A percentile compares a stretch with the other conserved stretches of the same genome.
These are phyloP conservation scores for Drosophila rellima DNA, from an alignment of 2,888 invertebrate genomes.

Conservation along the genomic window DNA sequence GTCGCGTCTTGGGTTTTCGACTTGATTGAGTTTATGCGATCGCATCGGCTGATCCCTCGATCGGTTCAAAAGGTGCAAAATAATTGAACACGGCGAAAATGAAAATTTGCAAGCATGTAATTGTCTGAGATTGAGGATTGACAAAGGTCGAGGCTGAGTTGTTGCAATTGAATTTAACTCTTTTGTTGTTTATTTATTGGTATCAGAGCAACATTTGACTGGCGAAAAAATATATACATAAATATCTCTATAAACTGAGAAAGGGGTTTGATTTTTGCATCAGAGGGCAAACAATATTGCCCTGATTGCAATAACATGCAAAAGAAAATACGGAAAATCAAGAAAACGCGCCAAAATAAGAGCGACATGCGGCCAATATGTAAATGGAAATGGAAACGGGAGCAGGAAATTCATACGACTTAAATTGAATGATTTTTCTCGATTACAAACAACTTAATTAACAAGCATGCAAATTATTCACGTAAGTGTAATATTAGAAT, in stretches of 20 bases:
- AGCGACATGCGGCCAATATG: slow-evolving; percentile 9
- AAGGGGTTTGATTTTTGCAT: slow-evolving; percentile 70
- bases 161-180: slow-evolving; percentile 78
- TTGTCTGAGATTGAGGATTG: slow-evolving; percentile 70
- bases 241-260: slow-evolving; percentile 17
- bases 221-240: slow-evolving; percentile 34
- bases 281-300: slow-evolving; percentile 63
- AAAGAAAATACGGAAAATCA: slow-evolving; percentile 46
- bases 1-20: slow-evolving; percentile 69
- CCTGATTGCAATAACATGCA: slow-evolving; percentile 79
- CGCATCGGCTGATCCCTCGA: slow-evolving; percentile 57
- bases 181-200: slow-evolving; percentile 80
- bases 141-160: slow-evolving; percentile 59
- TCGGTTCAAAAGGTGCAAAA: slow-evolving; percentile 79
- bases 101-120: slow-evolving; percentile 85
- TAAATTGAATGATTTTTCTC: not conserved
- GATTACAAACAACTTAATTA: slow-evolving; percentile 29
- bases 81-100: slow-evolving; percentile 69
- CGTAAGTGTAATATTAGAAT: not conserved
- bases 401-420: slow-evolving; percentile 4
- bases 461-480: slow-evolving; percentile 50
- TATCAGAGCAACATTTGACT: slow-evolving; percentile 49
- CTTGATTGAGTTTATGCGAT: slow-evolving; percentile 77
- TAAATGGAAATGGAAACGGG: slow-evolving; percentile 19
- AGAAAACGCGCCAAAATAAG: slow-evolving; percentile 66